Evolutionary conservation across 2,888 invertebrate genomes (phyloP).

Genomic region (Graphium colonna): DNA sequence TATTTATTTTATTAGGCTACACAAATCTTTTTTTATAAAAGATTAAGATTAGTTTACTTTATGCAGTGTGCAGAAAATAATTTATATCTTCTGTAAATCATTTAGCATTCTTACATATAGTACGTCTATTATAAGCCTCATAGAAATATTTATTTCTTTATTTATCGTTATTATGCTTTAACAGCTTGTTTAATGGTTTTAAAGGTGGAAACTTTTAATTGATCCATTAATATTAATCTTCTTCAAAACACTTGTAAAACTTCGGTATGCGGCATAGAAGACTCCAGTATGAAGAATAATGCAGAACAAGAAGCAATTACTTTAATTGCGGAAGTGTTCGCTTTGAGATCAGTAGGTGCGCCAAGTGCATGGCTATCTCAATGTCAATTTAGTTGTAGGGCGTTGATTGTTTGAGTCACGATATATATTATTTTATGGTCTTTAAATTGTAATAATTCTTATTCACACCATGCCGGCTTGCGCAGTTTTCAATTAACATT

Average conservation of each 20-base stretch:
- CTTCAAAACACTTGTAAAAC: neutral
- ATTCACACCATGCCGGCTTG: too few species aligned
- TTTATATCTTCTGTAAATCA: too few species aligned
- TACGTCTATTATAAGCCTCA: too few species aligned
- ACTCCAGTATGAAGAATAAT: constrained; percentile 8
- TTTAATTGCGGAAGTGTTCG: constrained; percentile 18
- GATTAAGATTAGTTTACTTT: too few species aligned
- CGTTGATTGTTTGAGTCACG: neutral
- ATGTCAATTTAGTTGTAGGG: constrained; percentile 17
- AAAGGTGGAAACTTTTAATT: constrained; percentile 11
- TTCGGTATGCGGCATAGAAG: constrained; percentile 2
- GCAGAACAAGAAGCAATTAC: constrained; percentile 12
- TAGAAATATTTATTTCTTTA: neutral
- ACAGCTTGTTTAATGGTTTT: too few species aligned
- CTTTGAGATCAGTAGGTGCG: constrained; percentile 14
- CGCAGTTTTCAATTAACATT: too few species aligned
- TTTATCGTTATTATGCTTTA: neutral
- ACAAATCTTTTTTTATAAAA: too few species aligned
- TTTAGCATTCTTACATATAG: too few species aligned
- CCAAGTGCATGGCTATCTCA: constrained; percentile 16
- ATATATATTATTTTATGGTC: constrained; percentile 12
- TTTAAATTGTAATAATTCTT: constrained; percentile 6
- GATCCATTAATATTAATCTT: neutral
- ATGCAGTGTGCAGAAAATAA: too few species aligned
- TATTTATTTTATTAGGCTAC: too few species aligned